Conservation (phyloP, 2,113 vertebrate genomes). For the Sinocyclocheilus rhinocerous region DNA sequence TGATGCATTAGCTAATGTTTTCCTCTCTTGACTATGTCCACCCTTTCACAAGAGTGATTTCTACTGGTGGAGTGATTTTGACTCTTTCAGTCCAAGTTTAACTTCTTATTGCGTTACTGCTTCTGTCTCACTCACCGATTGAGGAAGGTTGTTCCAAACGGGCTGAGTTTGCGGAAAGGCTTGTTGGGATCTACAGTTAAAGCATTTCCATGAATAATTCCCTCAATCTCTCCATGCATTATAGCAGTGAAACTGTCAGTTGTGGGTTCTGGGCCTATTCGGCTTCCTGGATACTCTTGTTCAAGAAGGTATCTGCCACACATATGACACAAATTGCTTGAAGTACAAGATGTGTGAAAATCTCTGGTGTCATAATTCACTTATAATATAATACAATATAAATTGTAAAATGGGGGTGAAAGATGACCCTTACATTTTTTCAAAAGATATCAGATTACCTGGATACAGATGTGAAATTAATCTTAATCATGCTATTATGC, state of each 20-base stretch:
- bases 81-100: too few relatives aligned
- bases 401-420: too few relatives aligned
- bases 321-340: not conserved
- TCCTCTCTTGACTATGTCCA: conserved; percentile 4
- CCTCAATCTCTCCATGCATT: conserved; percentile 81
- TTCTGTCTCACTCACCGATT: conserved; percentile 78
- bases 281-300: conserved; percentile 85
- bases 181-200: conserved; percentile 85
- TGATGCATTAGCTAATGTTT: conserved; percentile 10
- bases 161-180: conserved; percentile 88
- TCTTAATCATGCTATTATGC: too few relatives aligned
- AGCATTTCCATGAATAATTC: conserved; percentile 84
- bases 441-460: not conserved
- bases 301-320: conserved; percentile 83
- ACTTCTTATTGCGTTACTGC: conserved; percentile 3
- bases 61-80: not conserved
- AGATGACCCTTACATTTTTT: too few relatives aligned
- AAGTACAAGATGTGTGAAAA: too few relatives aligned
- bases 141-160: conserved; percentile 87
- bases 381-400: too few relatives aligned
- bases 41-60: conserved; percentile 37
- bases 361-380: too few relatives aligned
- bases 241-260: conserved; percentile 89
- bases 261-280: conserved; percentile 89
- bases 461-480: not conserved